phyloP scores from a whole-genome alignment of 2,113 vertebrate species.

The Erpornis zantholeuca region DNA sequence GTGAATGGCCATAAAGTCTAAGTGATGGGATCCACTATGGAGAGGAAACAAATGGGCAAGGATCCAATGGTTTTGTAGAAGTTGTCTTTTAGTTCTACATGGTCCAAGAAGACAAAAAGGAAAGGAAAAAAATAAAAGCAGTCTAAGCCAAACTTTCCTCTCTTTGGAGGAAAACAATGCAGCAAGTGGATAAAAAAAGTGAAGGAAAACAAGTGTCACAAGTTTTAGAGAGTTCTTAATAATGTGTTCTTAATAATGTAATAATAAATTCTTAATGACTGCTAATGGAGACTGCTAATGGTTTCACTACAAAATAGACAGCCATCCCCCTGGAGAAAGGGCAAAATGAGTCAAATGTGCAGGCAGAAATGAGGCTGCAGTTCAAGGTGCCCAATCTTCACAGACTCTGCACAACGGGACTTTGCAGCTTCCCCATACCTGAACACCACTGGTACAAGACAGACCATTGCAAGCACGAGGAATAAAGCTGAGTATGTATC shows the following conservation, averaged over 20 bases:
- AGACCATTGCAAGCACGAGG: not conserved
- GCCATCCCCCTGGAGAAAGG: not conserved
- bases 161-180: not conserved
- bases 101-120: not conserved
- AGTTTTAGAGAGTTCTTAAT: not conserved
- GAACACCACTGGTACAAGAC: not conserved
- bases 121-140: not conserved
- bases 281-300: not conserved
- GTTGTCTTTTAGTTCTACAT: not conserved
- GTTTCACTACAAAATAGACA: not conserved
- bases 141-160: not conserved
- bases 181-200: not conserved
- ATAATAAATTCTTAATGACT: not conserved
- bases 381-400: not conserved
- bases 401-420: not conserved
- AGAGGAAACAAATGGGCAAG: not conserved
- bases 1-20: not conserved
- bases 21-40: not conserved
- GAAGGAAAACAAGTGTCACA: not conserved
- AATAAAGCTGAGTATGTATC: not conserved
- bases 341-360: not conserved
- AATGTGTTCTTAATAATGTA: not conserved
- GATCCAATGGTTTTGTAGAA: not conserved
- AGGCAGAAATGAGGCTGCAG: not conserved
- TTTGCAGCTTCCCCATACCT: not conserved